Evolutionary conservation across 2,113 vertebrate species (phyloP), one percentile per base, ranked within the genome.

Genomic region (Passer domesticus): DNA sequence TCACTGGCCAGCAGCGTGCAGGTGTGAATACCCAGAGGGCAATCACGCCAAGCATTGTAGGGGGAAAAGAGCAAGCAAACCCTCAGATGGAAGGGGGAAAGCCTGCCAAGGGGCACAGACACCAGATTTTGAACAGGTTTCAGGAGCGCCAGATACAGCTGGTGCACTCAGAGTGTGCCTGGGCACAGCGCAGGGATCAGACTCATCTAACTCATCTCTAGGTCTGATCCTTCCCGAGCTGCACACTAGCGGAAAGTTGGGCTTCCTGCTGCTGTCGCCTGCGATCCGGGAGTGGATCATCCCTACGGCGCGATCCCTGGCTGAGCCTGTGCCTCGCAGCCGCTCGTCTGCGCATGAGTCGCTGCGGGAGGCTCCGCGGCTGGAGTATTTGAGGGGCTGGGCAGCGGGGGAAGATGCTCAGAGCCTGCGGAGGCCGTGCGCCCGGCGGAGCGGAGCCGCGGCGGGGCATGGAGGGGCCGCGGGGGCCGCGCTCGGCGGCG

Each of bases 241-340:
- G 74, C 43, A 30, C 62, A 24, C 50, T 5, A 11, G 60, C 3
- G 9, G 60, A 75, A 94, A 95, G 89, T 92, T 91, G 60, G 50
- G 56, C 39, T 89, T 31, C 35, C 80, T 63, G 89, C 63, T 8
- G 89, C 83, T 64, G 23, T 58, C 82, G 75, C 74, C 62, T 5
- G 88, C 67, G 9, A 87, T 69, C 70, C 82, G 39, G 30, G 94
- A 80, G 83, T 7, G 72, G 46, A 72, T 83, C 70, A 39, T 49
- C 49, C 12, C 46, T 47, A 52, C 81, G 69, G 77, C 66, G 28
- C 77, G 81, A 23, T 87, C 73, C 58, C 83, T 8, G 80, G 22
- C 83, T 73, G 76, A 91, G 94, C 28, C 83, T 67, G 33, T 86
- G 86, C 92, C 92, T 93, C 82, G 52, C 94, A 56, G 81, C 67